Conservation (phyloP, 1,140 invertebrate genomes). For the Drosophila repleta region DNA sequence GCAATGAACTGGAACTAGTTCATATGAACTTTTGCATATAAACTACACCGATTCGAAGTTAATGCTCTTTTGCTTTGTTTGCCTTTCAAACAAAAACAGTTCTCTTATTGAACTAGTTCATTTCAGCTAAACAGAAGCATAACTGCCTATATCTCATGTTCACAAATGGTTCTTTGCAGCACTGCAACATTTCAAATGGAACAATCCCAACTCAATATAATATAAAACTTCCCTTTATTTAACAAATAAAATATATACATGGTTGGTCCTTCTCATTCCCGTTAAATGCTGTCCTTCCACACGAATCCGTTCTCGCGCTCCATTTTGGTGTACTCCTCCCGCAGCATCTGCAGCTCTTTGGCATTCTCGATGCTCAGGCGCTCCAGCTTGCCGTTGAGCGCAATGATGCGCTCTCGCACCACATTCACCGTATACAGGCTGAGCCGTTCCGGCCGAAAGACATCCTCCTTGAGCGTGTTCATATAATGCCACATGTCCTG, state of each 20-base stretch:
- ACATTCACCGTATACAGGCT: constrained; percentile 56
- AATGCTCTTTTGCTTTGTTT: too few species aligned
- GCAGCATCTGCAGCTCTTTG: constrained; percentile 53
- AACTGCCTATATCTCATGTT: too few species aligned
- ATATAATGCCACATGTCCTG: constrained; percentile 72
- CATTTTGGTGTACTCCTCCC: constrained; percentile 50
- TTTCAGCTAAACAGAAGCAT: too few species aligned
- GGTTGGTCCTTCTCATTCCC: too few species aligned
- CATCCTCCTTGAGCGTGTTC: constrained; percentile 63
- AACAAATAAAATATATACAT: too few species aligned
- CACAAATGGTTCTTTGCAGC: too few species aligned
- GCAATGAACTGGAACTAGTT: background rate
- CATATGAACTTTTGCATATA: background rate
- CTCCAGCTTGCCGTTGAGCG: constrained; percentile 58
- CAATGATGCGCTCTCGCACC: constrained; percentile 65
- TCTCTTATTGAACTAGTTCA: too few species aligned
- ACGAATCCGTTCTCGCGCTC: constrained; percentile 56
- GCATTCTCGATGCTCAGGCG: constrained; percentile 51
- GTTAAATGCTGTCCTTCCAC: constrained; percentile 41
- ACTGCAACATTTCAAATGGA: too few species aligned
- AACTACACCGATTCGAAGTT: too few species aligned
- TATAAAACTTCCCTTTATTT: too few species aligned
- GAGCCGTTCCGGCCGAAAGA: constrained; percentile 63
- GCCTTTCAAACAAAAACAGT: too few species aligned
- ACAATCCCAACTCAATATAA: too few species aligned